These are phyloP conservation scores for Cactoblastis cactorum DNA, from an alignment of 2,888 invertebrate genomes.

Conservation along the genomic window DNA sequence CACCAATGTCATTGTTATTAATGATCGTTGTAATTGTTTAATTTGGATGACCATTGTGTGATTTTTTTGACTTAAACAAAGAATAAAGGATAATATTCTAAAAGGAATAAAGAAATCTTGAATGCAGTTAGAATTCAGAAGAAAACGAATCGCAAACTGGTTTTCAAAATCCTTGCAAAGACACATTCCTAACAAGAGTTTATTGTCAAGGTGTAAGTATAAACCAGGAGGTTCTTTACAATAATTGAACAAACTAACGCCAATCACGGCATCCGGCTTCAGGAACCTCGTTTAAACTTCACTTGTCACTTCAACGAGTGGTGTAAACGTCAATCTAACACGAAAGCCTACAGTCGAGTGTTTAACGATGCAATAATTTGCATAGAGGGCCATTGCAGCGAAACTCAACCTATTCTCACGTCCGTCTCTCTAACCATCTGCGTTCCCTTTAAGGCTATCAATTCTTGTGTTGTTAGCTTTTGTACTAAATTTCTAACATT, in stretches of 20 bases:
- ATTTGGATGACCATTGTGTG: too few relatives aligned
- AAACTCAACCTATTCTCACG: slow-evolving; percentile 68
- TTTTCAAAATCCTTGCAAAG: background rate
- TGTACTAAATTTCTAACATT: slow-evolving; percentile 14
- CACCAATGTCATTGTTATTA: too few relatives aligned
- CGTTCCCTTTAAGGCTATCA: slow-evolving; percentile 5
- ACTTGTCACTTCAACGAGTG: slow-evolving; percentile 32
- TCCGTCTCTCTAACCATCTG: slow-evolving; percentile 42
- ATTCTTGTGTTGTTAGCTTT: slow-evolving; percentile 1
- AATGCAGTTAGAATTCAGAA: background rate
- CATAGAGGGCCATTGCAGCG: slow-evolving; percentile 61
- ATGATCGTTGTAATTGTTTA: too few relatives aligned
- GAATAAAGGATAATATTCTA: too few relatives aligned
- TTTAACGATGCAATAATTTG: slow-evolving; percentile 78
- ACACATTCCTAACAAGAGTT: background rate
- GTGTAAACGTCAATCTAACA: slow-evolving; percentile 62
- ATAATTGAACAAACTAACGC: slow-evolving; percentile 61
- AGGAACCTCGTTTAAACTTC: slow-evolving; percentile 45
- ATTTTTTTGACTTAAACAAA: too few relatives aligned
- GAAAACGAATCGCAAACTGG: background rate
- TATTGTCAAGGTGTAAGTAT: background rate
- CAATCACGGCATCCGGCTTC: slow-evolving; percentile 68
- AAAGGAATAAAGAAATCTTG: too few relatives aligned
- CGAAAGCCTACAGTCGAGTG: slow-evolving; percentile 64
- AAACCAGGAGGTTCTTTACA: slow-evolving; percentile 24